Evolutionary conservation across 92 coral and sea anemone species (phyloP).

Genomic region (Siderastrea siderea): DNA sequence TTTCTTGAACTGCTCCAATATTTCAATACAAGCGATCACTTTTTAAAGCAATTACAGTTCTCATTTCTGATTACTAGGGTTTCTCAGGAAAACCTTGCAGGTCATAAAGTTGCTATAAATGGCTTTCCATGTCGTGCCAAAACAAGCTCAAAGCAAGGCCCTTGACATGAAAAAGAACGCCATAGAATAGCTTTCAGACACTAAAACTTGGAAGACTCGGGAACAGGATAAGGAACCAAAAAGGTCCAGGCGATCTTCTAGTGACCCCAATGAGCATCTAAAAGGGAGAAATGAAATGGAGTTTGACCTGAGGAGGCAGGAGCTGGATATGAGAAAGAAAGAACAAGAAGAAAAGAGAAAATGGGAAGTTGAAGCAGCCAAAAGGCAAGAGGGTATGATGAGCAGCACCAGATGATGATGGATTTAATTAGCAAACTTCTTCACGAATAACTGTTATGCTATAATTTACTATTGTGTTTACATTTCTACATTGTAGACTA

Average conservation of each 20-base stretch:
- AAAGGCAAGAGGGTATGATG: constrained; percentile 54
- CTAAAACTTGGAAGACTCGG: constrained; percentile 29
- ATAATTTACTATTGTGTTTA: background rate
- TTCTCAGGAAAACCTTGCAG: too few species aligned
- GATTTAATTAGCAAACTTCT: constrained; percentile 9
- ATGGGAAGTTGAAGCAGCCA: constrained; percentile 55
- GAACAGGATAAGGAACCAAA: constrained; percentile 39
- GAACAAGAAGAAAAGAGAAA: constrained; percentile 37
- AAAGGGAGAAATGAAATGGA: constrained; percentile 58
- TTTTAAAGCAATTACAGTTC: too few species aligned
- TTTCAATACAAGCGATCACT: too few species aligned
- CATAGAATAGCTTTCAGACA: constrained; percentile 69
- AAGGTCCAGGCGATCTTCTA: constrained; percentile 45
- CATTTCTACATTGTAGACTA: background rate
- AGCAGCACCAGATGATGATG: constrained; percentile 52
- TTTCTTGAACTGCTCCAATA: too few species aligned
- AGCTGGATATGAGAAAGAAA: constrained; percentile 55
- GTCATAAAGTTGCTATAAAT: too few species aligned
- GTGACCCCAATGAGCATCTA: constrained; percentile 51
- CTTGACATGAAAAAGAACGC: constrained; percentile 64
- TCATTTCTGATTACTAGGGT: too few species aligned
- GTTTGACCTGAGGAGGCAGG: constrained; percentile 36
- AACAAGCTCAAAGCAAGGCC: constrained; percentile 25
- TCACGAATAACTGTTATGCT: background rate
- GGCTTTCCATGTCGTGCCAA: too few species aligned